Conservation (phyloP, 2,113 vertebrate genomes). For the Eudyptes chrysolophus region DNA sequence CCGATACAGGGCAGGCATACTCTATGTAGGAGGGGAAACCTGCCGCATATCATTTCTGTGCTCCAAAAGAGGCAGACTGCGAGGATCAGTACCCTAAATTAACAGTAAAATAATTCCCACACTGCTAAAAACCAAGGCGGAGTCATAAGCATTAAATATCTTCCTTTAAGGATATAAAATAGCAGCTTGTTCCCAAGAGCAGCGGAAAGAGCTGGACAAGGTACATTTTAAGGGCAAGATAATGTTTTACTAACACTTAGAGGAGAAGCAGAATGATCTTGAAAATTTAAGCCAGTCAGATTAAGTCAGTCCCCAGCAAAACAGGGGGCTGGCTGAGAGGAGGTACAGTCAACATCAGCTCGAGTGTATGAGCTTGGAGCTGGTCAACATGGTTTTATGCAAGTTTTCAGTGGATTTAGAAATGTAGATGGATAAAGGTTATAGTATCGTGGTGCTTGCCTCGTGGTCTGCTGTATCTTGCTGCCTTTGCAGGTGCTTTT, state of each 20-base stretch:
- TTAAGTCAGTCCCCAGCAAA: neutral
- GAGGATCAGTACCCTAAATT: neutral
- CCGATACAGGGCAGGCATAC: neutral
- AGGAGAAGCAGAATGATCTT: neutral
- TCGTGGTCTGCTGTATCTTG: neutral
- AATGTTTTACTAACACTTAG: neutral
- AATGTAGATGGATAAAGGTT: neutral
- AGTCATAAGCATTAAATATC: neutral
- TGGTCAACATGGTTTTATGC: accelerated
- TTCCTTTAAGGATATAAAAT: neutral
- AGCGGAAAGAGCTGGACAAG: neutral
- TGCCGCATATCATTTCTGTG: accelerated
- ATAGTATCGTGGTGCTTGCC: accelerated
- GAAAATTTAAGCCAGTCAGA: neutral
- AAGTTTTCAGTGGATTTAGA: neutral
- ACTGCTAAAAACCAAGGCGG: neutral
- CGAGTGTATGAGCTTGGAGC: neutral
- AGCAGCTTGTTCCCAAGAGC: neutral
- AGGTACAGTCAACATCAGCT: neutral
- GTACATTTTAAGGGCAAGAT: neutral
- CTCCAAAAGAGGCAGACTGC: accelerated
- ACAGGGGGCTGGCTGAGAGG: neutral
- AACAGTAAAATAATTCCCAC: neutral
- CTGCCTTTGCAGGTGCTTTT: neutral
- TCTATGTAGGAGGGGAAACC: neutral